Percentiles rank a stretch among this genome's conserved stretches.
Evolutionary conservation across 2,797 vertebrate species (phyloP).

Genomic region (Phoeniculus purpureus): DNA sequence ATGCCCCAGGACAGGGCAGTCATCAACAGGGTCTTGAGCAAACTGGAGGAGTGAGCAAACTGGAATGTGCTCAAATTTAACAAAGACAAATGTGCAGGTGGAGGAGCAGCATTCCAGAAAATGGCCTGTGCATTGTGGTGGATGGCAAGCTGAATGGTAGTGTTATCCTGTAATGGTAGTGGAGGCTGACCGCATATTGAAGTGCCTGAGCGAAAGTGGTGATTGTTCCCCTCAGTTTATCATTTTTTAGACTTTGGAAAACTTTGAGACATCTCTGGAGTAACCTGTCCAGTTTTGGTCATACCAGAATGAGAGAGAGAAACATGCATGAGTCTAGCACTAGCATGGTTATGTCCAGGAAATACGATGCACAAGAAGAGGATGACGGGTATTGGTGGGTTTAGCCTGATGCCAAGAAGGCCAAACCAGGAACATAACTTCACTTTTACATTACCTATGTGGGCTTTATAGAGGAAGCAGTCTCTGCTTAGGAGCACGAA

Average conservation of each 20-base stretch:
- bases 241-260: background rate
- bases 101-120: background rate
- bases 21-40: background rate
- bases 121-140: background rate
- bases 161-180: background rate
- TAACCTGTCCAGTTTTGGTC: background rate
- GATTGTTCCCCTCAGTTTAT: background rate
- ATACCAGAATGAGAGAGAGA: background rate
- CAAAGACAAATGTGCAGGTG: background rate
- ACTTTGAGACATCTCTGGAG: background rate
- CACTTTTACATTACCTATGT: background rate
- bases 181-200: rapidly evolving
- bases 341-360: background rate
- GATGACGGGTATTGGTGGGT: background rate
- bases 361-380: background rate
- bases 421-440: background rate
- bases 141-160: background rate
- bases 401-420: background rate
- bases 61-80: background rate
- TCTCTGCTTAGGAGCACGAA: background rate
- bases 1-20: background rate
- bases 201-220: background rate
- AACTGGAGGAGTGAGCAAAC: background rate
- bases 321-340: background rate
- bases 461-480: background rate